Percentiles rank a stretch among this genome's conserved stretches.
phyloP scores from a whole-genome alignment of 2,797 vertebrate genomes.

The Clarias laeviceps region DNA sequence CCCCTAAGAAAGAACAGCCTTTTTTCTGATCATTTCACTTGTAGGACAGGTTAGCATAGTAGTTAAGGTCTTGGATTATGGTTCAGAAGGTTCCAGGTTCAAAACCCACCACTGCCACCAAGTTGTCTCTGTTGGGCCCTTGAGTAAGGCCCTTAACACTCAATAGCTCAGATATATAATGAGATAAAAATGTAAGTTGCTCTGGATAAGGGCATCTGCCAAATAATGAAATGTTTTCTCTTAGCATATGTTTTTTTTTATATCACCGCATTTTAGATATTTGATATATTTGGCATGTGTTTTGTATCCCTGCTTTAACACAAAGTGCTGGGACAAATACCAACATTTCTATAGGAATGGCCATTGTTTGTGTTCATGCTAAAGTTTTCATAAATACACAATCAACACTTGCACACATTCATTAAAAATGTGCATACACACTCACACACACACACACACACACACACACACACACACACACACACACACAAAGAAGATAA shows the following conservation, averaged over 20 bases:
- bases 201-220: no score
- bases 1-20: not conserved
- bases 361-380: not conserved
- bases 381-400: not conserved
- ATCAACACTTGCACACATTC: not conserved
- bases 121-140: no score
- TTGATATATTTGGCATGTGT: not conserved
- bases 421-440: not conserved
- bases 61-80: no score
- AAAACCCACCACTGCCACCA: no score
- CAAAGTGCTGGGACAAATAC: no score
- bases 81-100: no score
- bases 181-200: no score
- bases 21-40: not conserved
- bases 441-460: not conserved
- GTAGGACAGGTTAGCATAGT: no score
- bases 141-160: no score
- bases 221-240: not conserved
- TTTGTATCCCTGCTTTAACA: not conserved
- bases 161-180: no score
- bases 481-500: conserved; percentile 4
- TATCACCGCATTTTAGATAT: not conserved
- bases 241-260: not conserved
- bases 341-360: not conserved
- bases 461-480: not conserved